A percentile compares a stretch with the other conserved stretches of the same genome.
Conservation (phyloP, 1,140 invertebrate species). For the Maconellicoccus hirsutus region DNA sequence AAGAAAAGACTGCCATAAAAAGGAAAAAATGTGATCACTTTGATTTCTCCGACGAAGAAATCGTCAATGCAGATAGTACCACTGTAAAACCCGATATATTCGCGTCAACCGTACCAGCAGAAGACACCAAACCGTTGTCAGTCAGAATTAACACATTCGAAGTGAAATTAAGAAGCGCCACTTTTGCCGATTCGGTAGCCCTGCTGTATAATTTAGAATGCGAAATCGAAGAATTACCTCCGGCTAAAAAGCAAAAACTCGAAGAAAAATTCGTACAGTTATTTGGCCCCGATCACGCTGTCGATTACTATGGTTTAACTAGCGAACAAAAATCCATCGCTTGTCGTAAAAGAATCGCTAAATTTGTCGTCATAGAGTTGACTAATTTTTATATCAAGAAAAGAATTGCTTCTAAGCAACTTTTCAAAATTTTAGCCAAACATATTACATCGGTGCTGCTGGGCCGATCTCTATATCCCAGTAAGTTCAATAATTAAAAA, state of each 20-base stretch:
- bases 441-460: constrained; percentile 27
- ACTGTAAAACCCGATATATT: not conserved
- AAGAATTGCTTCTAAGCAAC: constrained; percentile 26
- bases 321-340: constrained; percentile 25
- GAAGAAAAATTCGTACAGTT: constrained; percentile 23
- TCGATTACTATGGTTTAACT: constrained; percentile 25
- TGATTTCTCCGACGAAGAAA: not conserved
- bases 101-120: not conserved
- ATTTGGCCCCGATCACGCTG: constrained; percentile 23
- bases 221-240: constrained; percentile 15
- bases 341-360: constrained; percentile 27
- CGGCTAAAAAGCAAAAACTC: constrained; percentile 15
- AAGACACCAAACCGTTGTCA: not conserved
- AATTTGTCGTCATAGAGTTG: constrained; percentile 27
- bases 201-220: constrained; percentile 22
- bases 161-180: constrained; percentile 21
- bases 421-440: constrained; percentile 28
- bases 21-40: not conserved
- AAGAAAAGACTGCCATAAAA: not conserved
- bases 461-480: constrained; percentile 24
- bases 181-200: constrained; percentile 21
- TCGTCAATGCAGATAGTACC: not conserved
- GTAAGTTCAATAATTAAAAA: constrained; percentile 17
- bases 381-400: constrained; percentile 26
- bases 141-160: not conserved